phyloP scores from a whole-genome alignment of 1,140 invertebrate species.

The Paraescarpia echinospica region DNA sequence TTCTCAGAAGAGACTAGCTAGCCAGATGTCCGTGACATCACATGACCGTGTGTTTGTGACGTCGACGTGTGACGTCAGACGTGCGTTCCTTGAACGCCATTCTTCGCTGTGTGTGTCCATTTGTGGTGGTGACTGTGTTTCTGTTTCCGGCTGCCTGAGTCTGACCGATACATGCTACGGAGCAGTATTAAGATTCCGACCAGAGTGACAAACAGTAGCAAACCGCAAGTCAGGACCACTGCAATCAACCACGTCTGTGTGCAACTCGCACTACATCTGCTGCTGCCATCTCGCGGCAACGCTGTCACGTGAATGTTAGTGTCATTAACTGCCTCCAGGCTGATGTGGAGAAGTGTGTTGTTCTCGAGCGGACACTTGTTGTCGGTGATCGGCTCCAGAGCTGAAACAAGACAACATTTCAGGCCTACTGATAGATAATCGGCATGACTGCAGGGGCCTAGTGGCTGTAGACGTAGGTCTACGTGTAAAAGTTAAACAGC shows the following conservation, averaged over 20 bases:
- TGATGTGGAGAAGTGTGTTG: conserved; percentile 13
- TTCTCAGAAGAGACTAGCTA: not conserved
- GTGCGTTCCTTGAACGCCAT: conserved; percentile 13
- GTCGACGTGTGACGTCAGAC: not conserved
- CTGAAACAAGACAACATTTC: not conserved
- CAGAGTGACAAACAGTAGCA: not conserved
- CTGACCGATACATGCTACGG: not conserved
- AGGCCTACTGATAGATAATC: not conserved
- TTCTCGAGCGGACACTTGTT: conserved; percentile 6
- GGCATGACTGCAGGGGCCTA: not conserved
- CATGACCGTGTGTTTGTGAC: too few relatives aligned
- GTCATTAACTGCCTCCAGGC: not conserved
- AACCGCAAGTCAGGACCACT: not conserved
- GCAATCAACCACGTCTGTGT: not conserved
- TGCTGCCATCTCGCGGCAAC: not conserved
- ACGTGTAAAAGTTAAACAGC: too few relatives aligned
- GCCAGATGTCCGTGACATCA: not conserved
- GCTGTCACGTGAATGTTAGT: conserved; percentile 1
- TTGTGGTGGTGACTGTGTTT: not conserved
- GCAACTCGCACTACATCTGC: not conserved
- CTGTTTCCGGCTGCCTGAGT: not conserved
- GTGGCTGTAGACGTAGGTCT: too few relatives aligned
- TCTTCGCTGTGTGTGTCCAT: not conserved
- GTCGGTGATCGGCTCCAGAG: not conserved
- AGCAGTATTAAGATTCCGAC: not conserved